Base-by-base conservation (phyloP, 2,113 vertebrate genomes). In the Dasyornis broadbenti region DNA sequence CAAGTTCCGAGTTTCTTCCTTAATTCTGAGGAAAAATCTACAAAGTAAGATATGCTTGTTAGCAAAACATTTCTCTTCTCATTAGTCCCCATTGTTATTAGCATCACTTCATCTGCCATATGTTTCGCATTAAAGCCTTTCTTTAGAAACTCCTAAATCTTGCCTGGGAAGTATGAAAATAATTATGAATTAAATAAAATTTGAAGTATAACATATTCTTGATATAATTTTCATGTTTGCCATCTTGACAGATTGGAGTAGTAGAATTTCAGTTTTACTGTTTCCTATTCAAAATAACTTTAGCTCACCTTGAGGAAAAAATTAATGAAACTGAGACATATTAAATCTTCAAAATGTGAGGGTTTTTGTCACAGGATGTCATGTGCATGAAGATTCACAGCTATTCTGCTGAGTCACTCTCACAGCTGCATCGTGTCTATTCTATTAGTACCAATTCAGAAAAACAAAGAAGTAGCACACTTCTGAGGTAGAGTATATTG, bases 331-430 rank as follows among this genome's bases (percentile, higher is more conserved):
- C 10, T 9, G 39, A 89, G 50, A 42, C 13, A 26, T 76, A 68
- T 95, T 68, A 79, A 89, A 45, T 92, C n/a, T 82, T 72, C 18
- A 85, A 87, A 91, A 60, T 76, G 13, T 72, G 57, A 71, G 56
- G 40, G 49, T 63, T 93, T 80, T 86, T 84, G 68, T 68, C 57
- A 75, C 91, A 89, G 84, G 77, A 86, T 96, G 50, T 92, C 89
- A 91, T 72, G 63, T 82, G 49, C 72, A 31, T 31, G 81, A 86
- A 86, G 40, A 93, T 72, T 42, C 76, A 63, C 19, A 92, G 23
- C 33, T 54, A 27, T 80, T 72, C 59, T 73, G 70, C 88, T 97
- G 94, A 92, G 56, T 97, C 94, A 96, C 68, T 70, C 64, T 59
- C 56, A 92, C 93, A 95, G 95, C 93, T 94, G 93, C 66, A 82